Conservation (phyloP, 2,888 invertebrate species). For the Megamerina dolium region DNA sequence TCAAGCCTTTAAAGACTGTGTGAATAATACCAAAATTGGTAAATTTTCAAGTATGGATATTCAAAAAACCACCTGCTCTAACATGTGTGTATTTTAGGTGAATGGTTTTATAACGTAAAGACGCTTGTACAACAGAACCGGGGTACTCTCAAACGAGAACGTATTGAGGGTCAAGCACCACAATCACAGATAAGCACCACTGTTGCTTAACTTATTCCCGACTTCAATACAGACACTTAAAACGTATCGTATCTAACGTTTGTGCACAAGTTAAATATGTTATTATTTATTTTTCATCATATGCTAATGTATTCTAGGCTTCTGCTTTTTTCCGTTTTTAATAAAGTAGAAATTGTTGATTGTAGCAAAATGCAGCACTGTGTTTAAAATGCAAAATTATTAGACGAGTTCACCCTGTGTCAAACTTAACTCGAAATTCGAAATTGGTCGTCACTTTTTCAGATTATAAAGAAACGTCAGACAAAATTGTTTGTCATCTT, state of each 20-base stretch:
- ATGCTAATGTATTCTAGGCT: too few species aligned
- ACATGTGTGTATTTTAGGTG: constrained; percentile 27
- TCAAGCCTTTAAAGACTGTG: constrained; percentile 75
- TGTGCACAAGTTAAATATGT: too few species aligned
- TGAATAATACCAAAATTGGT: constrained; percentile 66
- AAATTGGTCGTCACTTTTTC: background rate
- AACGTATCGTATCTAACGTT: too few species aligned
- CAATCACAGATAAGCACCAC: background rate
- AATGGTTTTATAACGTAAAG: constrained; percentile 72
- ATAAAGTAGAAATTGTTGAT: too few species aligned
- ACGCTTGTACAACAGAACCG: constrained; percentile 43
- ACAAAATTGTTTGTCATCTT: constrained; percentile 32
- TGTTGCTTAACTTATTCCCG: too few species aligned
- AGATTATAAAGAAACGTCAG: constrained; percentile 9
- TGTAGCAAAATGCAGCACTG: too few species aligned
- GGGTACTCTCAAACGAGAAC: constrained; percentile 37
- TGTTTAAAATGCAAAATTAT: too few species aligned
- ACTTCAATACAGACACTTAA: too few species aligned
- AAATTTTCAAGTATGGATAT: constrained; percentile 14
- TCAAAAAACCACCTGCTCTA: background rate
- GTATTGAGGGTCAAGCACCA: constrained; percentile 30
- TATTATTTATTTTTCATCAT: too few species aligned
- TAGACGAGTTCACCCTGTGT: background rate
- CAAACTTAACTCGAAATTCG: background rate
- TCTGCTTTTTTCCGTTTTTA: too few species aligned